These are phyloP conservation scores for Odontesthes bonariensis DNA, from an alignment of 2,113 vertebrate genomes.

Conservation along the genomic window DNA sequence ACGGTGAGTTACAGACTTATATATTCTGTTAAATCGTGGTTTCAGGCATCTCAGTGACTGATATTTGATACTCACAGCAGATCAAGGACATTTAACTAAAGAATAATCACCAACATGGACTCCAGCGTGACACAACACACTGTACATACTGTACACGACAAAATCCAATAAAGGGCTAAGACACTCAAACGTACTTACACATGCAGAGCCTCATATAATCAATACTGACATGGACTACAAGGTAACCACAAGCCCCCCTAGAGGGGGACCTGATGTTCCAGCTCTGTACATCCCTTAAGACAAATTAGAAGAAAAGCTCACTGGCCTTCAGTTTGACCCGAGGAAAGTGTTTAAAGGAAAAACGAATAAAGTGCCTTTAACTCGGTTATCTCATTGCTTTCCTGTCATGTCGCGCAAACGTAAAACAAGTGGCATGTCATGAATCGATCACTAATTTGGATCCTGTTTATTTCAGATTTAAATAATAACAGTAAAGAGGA, in stretches of 20 bases:
- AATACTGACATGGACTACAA: conserved; percentile 45
- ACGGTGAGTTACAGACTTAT: too few relatives aligned
- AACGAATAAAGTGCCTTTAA: too few relatives aligned
- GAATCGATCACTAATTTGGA: too few relatives aligned
- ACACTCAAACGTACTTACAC: conserved; percentile 4
- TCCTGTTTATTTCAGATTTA: too few relatives aligned
- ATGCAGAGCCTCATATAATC: conserved; percentile 38
- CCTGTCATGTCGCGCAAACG: too few relatives aligned
- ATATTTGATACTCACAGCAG: background rate
- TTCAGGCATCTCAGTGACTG: background rate
- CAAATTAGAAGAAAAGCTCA: background rate
- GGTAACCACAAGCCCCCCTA: conserved; percentile 45
- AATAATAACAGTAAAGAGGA: too few relatives aligned
- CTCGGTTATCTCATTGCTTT: too few relatives aligned
- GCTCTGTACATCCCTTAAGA: background rate
- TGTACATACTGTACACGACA: conserved; percentile 3
- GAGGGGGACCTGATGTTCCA: conserved; percentile 29
- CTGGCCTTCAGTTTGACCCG: too few relatives aligned
- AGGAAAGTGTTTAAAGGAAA: too few relatives aligned
- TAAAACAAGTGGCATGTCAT: too few relatives aligned
- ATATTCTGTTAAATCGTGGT: too few relatives aligned
- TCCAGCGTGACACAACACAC: background rate
- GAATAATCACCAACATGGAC: background rate
- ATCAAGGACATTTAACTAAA: background rate
- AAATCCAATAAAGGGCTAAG: background rate